Conservation (phyloP, 1,140 invertebrate species). For the Sminthurinus signatus region DNA sequence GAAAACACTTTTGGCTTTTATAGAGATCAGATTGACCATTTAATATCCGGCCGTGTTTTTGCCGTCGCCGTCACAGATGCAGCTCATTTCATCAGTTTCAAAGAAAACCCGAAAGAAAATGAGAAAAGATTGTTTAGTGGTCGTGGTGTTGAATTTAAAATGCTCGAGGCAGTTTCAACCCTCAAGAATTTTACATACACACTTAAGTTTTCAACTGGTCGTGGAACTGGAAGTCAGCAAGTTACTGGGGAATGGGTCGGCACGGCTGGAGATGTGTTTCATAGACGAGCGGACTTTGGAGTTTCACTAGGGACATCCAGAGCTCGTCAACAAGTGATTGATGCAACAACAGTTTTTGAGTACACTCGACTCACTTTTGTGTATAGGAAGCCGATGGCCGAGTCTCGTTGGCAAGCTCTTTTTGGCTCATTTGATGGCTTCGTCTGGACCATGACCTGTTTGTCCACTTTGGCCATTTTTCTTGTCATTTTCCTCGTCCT, state of each 20-base stretch:
- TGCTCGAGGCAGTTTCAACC: neutral
- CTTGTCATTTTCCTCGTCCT: no score
- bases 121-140: no score
- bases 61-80: no score
- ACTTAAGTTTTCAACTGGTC: neutral
- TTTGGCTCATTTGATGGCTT: neutral
- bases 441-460: no score
- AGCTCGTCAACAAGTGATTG: neutral
- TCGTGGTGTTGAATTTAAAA: slow-evolving; percentile 7
- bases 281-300: neutral
- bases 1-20: no score
- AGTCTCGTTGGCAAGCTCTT: neutral
- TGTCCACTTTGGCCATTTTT: no score
- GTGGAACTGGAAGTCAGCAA: neutral
- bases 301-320: neutral
- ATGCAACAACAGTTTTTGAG: neutral
- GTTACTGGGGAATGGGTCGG: neutral
- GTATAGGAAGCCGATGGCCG: neutral
- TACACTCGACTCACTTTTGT: neutral
- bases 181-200: neutral
- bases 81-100: no score
- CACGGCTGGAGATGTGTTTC: slow-evolving; percentile 1
- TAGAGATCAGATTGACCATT: no score
- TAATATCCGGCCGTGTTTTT: no score
- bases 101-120: no score